These are phyloP conservation scores for Mirza zaza DNA, from an alignment of 2,113 vertebrate genomes.

Conservation along the genomic window DNA sequence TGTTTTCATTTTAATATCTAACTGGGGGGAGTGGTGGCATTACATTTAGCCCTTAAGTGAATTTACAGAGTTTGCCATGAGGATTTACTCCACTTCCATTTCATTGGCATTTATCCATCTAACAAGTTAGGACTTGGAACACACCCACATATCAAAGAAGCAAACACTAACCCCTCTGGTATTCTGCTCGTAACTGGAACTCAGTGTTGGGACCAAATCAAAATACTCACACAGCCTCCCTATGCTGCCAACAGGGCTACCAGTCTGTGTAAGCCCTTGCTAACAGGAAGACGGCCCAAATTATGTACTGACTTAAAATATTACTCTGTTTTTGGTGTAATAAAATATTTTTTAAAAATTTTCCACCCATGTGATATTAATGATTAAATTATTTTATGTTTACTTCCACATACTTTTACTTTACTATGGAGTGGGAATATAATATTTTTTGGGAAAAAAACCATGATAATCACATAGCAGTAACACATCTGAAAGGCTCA, in stretches of 20 bases:
- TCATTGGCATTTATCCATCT: neutral
- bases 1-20: neutral
- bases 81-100: neutral
- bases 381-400: neutral
- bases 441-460: neutral
- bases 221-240: neutral
- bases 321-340: neutral
- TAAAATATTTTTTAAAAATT: neutral
- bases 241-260: neutral
- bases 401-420: neutral
- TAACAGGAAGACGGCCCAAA: neutral
- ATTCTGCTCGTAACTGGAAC: neutral
- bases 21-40: neutral
- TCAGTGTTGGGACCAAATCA: neutral
- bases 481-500: neutral
- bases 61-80: neutral
- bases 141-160: neutral
- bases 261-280: neutral
- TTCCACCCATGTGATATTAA: neutral
- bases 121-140: neutral
- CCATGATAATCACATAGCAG: neutral
- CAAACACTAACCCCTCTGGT: neutral
- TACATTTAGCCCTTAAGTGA: neutral
- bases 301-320: neutral
- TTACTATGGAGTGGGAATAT: neutral